phyloP scores from a whole-genome alignment of 2,888 invertebrate species.

The Caenorhabditis macrosperma region DNA sequence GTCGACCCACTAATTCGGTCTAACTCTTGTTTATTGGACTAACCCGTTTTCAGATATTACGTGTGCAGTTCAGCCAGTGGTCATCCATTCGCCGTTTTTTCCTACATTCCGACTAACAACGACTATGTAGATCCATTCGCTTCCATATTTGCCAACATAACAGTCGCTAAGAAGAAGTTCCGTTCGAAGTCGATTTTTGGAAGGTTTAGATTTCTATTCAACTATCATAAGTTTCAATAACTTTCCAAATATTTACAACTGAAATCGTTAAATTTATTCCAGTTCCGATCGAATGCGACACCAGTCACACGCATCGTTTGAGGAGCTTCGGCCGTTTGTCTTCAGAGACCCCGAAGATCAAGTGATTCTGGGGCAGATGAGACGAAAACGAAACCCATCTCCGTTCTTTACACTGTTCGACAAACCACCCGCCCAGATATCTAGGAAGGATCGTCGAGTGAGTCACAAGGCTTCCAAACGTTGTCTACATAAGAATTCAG shows the following conservation, averaged over 20 bases:
- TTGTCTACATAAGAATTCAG: no score
- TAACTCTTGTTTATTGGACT: constrained; percentile 14
- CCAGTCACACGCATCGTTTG: constrained; percentile 45
- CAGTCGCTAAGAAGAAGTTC: constrained; percentile 36
- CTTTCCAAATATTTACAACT: not conserved
- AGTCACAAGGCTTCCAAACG: no score
- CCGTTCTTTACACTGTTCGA: constrained; percentile 60
- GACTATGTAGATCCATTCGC: constrained; percentile 36
- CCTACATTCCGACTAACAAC: constrained; percentile 49
- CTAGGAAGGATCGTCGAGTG: constrained; percentile 29
- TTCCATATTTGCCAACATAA: constrained; percentile 38
- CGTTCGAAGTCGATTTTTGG: constrained; percentile 61
- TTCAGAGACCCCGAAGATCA: constrained; percentile 56
- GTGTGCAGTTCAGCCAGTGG: constrained; percentile 50
- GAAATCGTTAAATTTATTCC: constrained; percentile 10
- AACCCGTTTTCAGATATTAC: constrained; percentile 58
- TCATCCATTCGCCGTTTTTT: constrained; percentile 58
- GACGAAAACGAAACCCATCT: constrained; percentile 48
- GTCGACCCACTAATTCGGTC: constrained; percentile 7
- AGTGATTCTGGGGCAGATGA: constrained; percentile 29
- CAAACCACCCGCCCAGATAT: constrained; percentile 32
- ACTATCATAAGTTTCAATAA: not conserved
- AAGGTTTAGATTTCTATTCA: constrained; percentile 48
- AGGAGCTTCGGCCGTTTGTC: constrained; percentile 61
- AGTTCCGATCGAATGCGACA: constrained; percentile 63